Evolutionary conservation across 2,113 vertebrate genomes (phyloP), one percentile per base, ranked within the genome.

Genomic region (Mastomys coucha): DNA sequence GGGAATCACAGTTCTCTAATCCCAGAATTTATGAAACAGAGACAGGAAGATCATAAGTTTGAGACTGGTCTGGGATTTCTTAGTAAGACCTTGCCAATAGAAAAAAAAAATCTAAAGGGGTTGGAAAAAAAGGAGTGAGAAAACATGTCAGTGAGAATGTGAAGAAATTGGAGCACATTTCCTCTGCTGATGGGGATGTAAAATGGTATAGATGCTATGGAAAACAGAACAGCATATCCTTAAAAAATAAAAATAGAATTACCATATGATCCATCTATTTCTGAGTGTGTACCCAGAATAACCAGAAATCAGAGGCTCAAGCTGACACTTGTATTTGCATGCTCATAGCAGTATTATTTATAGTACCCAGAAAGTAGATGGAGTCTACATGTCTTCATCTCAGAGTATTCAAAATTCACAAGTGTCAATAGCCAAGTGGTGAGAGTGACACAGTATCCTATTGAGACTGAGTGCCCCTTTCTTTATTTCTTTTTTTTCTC

Each of bases 211-310:
- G 42, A 51, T 36, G 2, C 56, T 60, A 24, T 33, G 33, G 91
- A 88, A 88, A 94, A 82, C 20, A 95, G 49, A n/a, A 26, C 36
- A 77, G 39, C 56, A 65, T 28, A 19, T 90, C 80, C 39, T 92
- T 80, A 70, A 88, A 90, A 95, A 67, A 45, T 16, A 39, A 93
- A 91, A 93, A 69, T 53, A 93, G 73, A 92, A 92, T 69, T 56
- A 65, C 42, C 58, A 16, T 90, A 63, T 76, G 63, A 94, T 85
- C 80, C n/a, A 69, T 95, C 67, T 60, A 88, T 82, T 75, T 84
- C 63, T 51, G 26, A 56, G 20, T 45, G 9, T 42, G 39, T 14
- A 90, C 31, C 76, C 58, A 92, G 70, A 97, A 85, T 88, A 56
- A 89, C 13, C 56, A 89, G 28, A 91, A 96, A 91, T 72, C n/a